These are phyloP conservation scores for Aethes cnicana DNA, from an alignment of 2,888 invertebrate genomes.

Conservation along the genomic window DNA sequence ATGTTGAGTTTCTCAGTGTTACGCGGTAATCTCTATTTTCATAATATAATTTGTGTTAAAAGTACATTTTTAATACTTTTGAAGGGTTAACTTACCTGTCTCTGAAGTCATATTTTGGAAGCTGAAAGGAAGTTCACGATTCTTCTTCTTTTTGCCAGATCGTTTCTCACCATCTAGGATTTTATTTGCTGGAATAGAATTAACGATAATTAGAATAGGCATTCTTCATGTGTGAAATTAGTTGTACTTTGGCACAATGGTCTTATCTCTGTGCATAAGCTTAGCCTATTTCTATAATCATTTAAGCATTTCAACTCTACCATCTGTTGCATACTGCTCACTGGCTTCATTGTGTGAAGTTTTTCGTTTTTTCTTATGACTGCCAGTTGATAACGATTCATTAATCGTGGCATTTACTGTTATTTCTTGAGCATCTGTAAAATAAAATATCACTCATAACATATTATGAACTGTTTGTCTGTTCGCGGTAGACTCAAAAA, in stretches of 20 bases:
- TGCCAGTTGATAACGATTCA: slow-evolving; percentile 15
- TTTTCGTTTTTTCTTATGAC: slow-evolving; percentile 47
- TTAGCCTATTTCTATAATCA: no score
- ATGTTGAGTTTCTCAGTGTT: no score
- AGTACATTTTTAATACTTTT: no score
- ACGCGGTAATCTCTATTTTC: no score
- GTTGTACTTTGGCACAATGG: no score
- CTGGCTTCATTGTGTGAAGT: slow-evolving; percentile 38
- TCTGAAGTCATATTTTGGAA: slow-evolving; percentile 6
- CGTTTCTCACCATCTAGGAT: slow-evolving; percentile 2
- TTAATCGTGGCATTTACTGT: background rate
- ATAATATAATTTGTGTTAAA: no score
- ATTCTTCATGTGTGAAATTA: no score
- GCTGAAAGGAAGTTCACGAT: slow-evolving; percentile 5
- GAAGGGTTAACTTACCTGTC: background rate
- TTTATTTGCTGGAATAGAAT: slow-evolving; percentile 33
- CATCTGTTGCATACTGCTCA: slow-evolving; percentile 26
- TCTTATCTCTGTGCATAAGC: no score
- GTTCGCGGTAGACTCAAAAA: no score
- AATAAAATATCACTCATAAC: no score
- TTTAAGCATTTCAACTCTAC: slow-evolving; percentile 32
- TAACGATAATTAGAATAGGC: no score
- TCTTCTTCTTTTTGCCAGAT: slow-evolving; percentile 37
- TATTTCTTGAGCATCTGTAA: slow-evolving; percentile 13
- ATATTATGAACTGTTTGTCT: no score